Evolutionary conservation across 2,797 vertebrate genomes (phyloP), one percentile per base, ranked within the genome.

Genomic region (Chrysocyon brachyurus): DNA sequence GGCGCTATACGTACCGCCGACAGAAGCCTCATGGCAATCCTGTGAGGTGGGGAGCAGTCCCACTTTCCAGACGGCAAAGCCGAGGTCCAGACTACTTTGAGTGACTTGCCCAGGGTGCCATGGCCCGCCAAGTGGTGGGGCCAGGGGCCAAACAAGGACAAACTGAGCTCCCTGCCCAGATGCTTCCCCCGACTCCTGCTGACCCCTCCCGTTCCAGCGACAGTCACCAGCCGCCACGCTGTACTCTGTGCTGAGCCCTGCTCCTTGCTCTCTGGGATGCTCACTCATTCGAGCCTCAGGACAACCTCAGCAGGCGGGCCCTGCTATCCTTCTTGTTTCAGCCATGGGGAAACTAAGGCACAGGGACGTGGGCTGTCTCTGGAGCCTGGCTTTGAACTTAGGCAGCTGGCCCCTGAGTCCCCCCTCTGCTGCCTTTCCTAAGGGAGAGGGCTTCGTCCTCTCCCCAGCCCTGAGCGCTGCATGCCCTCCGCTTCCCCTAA

Each of bases 51-150:
- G 26, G 33, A 78, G 26, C 16, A 72, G 63, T 26, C n/a, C 56
- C 26, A n/a, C 66, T 96, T 88, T 22, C 66, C 17, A 91, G 78
- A 79, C 5, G 49, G 61, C 78, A 89, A 89, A 89, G 88, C 15
- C 59, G 33, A 86, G 85, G 52, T 75, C 85, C 79, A 88, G 79
- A 17, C 72, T 52, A 40, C 68, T 77, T 22, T 33, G 49, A 81
- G 21, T 6, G 63, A 77, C 21, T 88, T 88, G 46, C 46, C 15
- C 24, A 64, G 31, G 26, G 83, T 78, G 68, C 83, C 63, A 33
- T 0, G 1, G 59, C 24, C 26, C 70, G 86, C 49, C 19, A 46
- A 73, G 28, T 3, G 7, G 70, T 12, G 12, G 87, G 14, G 54
- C 56, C 70, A 2, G 28, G 66, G 52, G 54, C 49, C 85, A 66